These are phyloP conservation scores for Ectropis grisescens DNA, from an alignment of 1,140 invertebrate genomes.

Conservation along the genomic window DNA sequence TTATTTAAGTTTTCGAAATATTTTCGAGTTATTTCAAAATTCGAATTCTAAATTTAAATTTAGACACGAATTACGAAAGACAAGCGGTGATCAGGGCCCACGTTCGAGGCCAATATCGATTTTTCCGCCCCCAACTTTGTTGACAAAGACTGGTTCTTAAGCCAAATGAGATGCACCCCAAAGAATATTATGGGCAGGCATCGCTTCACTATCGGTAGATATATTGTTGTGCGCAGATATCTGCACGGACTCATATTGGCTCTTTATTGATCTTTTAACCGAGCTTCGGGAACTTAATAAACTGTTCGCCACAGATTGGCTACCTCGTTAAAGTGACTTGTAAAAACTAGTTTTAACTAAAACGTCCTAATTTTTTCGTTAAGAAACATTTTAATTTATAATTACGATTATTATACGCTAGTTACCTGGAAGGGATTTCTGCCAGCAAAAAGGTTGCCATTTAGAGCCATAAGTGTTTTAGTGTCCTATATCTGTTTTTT, in stretches of 20 bases:
- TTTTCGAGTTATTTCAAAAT: conserved; percentile 18
- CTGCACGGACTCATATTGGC: conserved; percentile 40
- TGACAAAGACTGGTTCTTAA: conserved; percentile 60
- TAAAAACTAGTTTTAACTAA: conserved; percentile 2
- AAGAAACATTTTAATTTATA: no score
- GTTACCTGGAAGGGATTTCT: no score
- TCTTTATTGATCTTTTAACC: conserved; percentile 57
- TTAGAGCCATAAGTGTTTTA: no score
- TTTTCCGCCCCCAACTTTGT: conserved; percentile 54
- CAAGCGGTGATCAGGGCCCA: conserved; percentile 28
- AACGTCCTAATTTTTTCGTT: no score
- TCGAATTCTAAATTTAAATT: no score
- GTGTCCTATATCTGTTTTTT: no score
- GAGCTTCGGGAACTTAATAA: conserved; percentile 17
- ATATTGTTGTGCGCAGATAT: conserved; percentile 39
- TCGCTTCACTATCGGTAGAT: conserved; percentile 61
- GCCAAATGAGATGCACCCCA: conserved; percentile 67
- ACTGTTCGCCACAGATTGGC: conserved; percentile 7
- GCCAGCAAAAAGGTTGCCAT: no score
- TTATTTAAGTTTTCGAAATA: no score
- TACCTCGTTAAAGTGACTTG: no score
- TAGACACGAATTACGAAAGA: conserved; percentile 28
- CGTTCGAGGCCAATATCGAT: conserved; percentile 38
- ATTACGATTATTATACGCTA: no score
- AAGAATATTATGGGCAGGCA: conserved; percentile 68